Base-by-base conservation (phyloP, 2,113 vertebrate genomes). In the Acanthisitta chloris region DNA sequence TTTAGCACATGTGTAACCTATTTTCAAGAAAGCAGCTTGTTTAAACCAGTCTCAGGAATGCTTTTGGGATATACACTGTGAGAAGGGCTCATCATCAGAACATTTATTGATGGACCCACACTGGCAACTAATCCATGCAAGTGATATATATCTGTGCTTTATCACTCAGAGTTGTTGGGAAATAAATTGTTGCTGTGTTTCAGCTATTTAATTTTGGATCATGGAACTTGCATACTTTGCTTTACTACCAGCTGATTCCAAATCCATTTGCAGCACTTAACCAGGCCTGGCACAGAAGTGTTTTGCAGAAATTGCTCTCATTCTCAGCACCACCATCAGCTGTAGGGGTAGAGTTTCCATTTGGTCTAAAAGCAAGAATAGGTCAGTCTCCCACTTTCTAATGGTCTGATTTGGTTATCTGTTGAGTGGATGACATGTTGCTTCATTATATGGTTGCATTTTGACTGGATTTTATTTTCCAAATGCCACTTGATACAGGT, bases 131-230 rank as follows among this genome's bases (percentile, higher is more conserved):
- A 40, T 62, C 49, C 64, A 7, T 46, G 34, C 18, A 5, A 8
- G 18, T 69, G 61, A 34, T 88, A 8, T 14, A 15, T 48, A 4
- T 20, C 4, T 36, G 52, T 3, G 2, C 69, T 95, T 77, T 83
- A 73, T 74, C 38, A 33, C 45, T 45, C 59, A 8, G 92, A 84
- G 64, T 70, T 77, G 49, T 31, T 65, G 31, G 52, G 28, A 86
- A 65, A 73, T 65, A 55, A 92, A 73, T 88, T 70, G 42, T 80
- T 86, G n/a, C 17, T 24, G 21, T 62, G 58, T 29, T 95, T 83
- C 57, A 59, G 79, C 69, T 78, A 58, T 96, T 92, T 88, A 69
- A 83, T 81, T 94, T 83, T 95, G 89, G 85, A 79, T 79, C 33
- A 5, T 29, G 71, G 55, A 66, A 58, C 46, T 45, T 86, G 29